Conservation (phyloP, 2,797 vertebrate genomes). For the Bufotes viridis region DNA sequence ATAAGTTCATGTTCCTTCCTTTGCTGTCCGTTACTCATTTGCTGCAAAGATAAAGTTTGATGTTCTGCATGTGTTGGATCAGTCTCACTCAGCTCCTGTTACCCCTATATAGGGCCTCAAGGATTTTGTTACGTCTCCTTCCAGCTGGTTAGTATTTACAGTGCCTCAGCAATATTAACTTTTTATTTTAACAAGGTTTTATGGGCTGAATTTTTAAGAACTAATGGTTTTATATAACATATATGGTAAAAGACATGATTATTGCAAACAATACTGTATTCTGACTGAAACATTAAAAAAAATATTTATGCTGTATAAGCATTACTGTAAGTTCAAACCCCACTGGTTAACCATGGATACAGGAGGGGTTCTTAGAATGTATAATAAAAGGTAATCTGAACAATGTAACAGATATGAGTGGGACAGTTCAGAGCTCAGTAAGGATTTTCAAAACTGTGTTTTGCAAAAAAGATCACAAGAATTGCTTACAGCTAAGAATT, state of each 20-base stretch:
- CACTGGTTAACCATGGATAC: neutral
- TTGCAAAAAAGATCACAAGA: neutral
- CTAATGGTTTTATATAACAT: slow-evolving; percentile 10
- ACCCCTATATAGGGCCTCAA: slow-evolving; percentile 52
- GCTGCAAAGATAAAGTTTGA: slow-evolving; percentile 59
- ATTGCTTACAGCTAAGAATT: no score
- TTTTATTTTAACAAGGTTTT: slow-evolving; percentile 52
- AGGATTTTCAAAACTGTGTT: neutral
- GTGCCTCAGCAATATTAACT: slow-evolving; percentile 52
- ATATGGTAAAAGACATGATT: slow-evolving; percentile 1
- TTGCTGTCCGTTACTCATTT: slow-evolving; percentile 43
- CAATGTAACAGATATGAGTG: neutral
- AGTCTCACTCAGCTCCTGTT: slow-evolving; percentile 45
- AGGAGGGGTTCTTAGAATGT: neutral
- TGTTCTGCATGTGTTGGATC: slow-evolving; percentile 62
- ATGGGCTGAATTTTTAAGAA: slow-evolving; percentile 38
- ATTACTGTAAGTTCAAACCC: neutral
- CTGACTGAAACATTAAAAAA: neutral
- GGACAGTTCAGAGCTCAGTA: neutral
- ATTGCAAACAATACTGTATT: slow-evolving; percentile 14
- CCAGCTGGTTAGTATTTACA: slow-evolving; percentile 48
- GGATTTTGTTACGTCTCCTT: slow-evolving; percentile 49
- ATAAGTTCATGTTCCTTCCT: slow-evolving; percentile 56
- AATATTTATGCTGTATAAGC: neutral
- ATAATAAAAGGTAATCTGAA: neutral